Base-by-base conservation (phyloP, 2,797 vertebrate genomes). In the Ctenosaura bakeri region DNA sequence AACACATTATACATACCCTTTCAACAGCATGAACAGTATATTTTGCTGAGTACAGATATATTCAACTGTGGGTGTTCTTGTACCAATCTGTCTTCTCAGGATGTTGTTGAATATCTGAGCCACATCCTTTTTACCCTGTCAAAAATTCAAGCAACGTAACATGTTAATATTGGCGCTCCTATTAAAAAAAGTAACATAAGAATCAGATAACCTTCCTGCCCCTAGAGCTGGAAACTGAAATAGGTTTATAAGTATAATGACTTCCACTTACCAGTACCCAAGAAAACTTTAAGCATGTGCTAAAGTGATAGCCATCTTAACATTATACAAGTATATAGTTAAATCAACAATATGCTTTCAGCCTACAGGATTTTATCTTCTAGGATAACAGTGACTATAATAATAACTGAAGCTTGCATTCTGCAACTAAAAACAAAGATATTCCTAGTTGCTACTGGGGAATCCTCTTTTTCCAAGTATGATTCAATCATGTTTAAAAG, bases 51-150 rank as follows among this genome's bases (percentile, higher is more conserved):
- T 99, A 97, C 99, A 99, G 96, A 99, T 98, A 95, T 99, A 99
- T 97, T 99, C 99, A 92, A 99, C 99, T 50, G 99, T 99, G 90
- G 99, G 99, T 76, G 99, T 99, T 94, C 99, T 98, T 88, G 99
- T 99, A 94, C 99, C 99, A 92, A 99, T 99, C 95, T 99, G 99
- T 95, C 99, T 98, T 96, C 99, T 98, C 96, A 99, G 97, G 97
- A 99, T 99, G 97, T 99, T 99, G 97, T 99, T 99, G 97, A 99
- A 99, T 97, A 99, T 99, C 93, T 99, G 99, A 88, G 99, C 99
- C 92, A 99, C 99, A 76, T 99, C 99, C 97, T 99, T 99, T 96
- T 99, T 99, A 92, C 99, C 98, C 98, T 99, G 97, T 93, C 93
- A 95, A 93, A 95, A 96, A 97, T 82, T 95, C 64, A 71, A 94